Conservation (phyloP, 2,888 invertebrate species). For the Adineta ricciae region DNA sequence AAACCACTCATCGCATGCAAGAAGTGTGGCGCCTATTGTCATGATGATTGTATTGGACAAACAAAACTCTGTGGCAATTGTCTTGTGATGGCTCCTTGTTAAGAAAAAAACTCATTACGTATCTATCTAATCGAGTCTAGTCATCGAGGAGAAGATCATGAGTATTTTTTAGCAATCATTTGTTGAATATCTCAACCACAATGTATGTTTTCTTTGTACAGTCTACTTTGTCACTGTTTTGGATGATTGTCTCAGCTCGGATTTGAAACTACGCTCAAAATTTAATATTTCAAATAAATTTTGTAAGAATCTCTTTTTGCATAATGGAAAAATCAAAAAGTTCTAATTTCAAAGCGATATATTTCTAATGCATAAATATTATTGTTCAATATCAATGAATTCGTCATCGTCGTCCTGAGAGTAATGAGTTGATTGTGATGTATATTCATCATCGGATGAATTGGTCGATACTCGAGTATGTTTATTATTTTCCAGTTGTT, state of each 20-base stretch:
- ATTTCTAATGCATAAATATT: not conserved
- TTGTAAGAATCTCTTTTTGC: no score
- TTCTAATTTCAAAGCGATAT: no score
- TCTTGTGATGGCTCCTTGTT: slow-evolving; percentile 13
- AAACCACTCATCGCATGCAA: slow-evolving; percentile 5
- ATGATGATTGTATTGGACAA: slow-evolving; percentile 22
- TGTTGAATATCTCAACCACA: not conserved
- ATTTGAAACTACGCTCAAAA: not conserved
- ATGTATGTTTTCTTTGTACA: not conserved
- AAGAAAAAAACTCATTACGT: not conserved
- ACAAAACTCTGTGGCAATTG: slow-evolving; percentile 19
- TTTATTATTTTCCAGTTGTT: not conserved
- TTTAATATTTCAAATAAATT: not conserved
- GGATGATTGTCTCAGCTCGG: not conserved
- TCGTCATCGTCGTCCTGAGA: not conserved
- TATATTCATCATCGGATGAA: not conserved
- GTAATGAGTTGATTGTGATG: no score
- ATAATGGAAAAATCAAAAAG: no score
- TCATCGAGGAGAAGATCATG: not conserved
- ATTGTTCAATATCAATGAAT: not conserved
- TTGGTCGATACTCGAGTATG: not conserved
- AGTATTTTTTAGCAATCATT: not conserved
- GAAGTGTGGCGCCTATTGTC: slow-evolving; percentile 15
- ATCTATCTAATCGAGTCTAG: not conserved
- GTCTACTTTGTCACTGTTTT: not conserved